Base-by-base conservation (phyloP, 2,797 vertebrate species). In the Eulemur mongoz region DNA sequence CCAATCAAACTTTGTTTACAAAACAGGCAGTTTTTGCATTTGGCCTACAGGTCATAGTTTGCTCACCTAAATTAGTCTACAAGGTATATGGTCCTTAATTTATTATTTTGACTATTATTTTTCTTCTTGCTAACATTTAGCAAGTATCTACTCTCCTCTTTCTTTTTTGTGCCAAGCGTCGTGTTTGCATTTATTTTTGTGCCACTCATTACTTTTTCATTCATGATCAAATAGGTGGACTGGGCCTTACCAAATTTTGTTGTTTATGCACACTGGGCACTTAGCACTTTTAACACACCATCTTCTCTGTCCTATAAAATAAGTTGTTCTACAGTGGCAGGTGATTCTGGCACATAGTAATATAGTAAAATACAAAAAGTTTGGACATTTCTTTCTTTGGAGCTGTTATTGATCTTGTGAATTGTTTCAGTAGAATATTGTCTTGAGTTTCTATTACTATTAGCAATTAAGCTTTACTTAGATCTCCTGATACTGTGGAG, bases 401-500 rank as follows among this genome's bases (percentile, higher is more conserved):
- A 92, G 20, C 43, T 95, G 23, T 88, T 65, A 89, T 18, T 59
- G 61, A 70, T 59, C 59, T 72, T 88, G 23, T 75, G 52, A 85
- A 43, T 88, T 91, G 43, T 87, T 93, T 87, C 70, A 40, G 22
- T 43, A 94, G 84, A 73, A 43, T n/a, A 76, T 57, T 35, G 57
- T 70, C 65, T 94, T 63, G 14, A 2, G 25, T 84, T 84, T 76
- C 43, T 70, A 38, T 78, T 50, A 43, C 4, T 30, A 54, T 50
- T 22, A 91, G 50, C 89, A 93, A 65, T 83, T 93, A 69, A 79
- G 75, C 23, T 95, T 96, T 14, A 13, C 18, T 63, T 89, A 35
- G 14, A 5, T 93, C 43, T 91, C 45, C 20, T 57, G 11, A 43
- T 32, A 15, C 10, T 7, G 15, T 43, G 35, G 45, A 59, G 9